Evolutionary conservation across 2,888 invertebrate species (phyloP).

Genomic region (Omphaloscelis lunosa): DNA sequence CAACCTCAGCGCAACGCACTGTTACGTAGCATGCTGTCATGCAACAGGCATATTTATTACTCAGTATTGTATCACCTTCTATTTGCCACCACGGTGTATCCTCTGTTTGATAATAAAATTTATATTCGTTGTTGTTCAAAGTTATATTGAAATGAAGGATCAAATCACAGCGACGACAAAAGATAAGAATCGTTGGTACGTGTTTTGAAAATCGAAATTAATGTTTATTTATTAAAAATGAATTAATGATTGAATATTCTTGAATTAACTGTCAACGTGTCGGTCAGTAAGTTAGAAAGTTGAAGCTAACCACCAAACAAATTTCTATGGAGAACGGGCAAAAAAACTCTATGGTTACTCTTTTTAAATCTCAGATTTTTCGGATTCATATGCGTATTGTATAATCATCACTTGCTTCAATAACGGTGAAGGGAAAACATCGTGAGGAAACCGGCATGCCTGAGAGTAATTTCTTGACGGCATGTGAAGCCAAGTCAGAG

Average conservation of each 20-base stretch:
- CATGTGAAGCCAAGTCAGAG: too few species aligned
- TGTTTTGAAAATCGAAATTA: not conserved
- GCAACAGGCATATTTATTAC: conserved; percentile 58
- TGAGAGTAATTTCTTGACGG: too few species aligned
- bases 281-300: not conserved
- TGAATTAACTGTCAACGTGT: not conserved
- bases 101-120: conserved; percentile 81
- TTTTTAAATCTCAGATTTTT: too few species aligned
- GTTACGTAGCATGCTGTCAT: conserved; percentile 68
- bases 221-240: too few species aligned
- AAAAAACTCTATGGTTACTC: not conserved
- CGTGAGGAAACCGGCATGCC: too few species aligned
- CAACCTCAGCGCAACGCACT: conserved; percentile 22
- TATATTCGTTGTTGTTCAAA: conserved; percentile 41
- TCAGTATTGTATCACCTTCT: conserved; percentile 82
- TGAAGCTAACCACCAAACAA: not conserved
- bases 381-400: too few species aligned
- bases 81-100: conserved; percentile 87
- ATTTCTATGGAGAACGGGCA: not conserved
- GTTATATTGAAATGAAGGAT: not conserved
- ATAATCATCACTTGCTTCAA: too few species aligned
- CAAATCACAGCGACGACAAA: conserved; percentile 21
- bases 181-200: not conserved
- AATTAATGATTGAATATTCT: too few species aligned
- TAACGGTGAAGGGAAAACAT: too few species aligned